phyloP scores from a whole-genome alignment of 2,888 invertebrate genomes.

The Boloria selene region DNA sequence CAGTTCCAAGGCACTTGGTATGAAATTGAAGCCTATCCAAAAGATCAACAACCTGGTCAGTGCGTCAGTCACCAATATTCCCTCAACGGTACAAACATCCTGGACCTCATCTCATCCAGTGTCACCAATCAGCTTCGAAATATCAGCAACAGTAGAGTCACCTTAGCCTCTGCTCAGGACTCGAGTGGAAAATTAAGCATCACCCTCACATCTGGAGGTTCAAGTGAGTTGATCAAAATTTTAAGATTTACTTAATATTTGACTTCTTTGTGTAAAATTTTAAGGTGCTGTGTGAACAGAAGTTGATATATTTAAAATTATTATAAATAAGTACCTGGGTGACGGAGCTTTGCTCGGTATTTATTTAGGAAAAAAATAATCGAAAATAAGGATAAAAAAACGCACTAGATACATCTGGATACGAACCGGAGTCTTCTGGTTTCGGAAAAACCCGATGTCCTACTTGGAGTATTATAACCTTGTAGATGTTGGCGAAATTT shows the following conservation, averaged over 20 bases:
- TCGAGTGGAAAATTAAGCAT: slow-evolving; percentile 55
- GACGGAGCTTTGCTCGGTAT: too few relatives aligned
- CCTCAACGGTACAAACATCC: slow-evolving; percentile 37
- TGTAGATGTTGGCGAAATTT: too few relatives aligned
- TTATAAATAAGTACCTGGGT: too few relatives aligned
- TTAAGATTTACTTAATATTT: neutral
- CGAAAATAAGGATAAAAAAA: too few relatives aligned
- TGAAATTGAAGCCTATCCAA: slow-evolving; percentile 57
- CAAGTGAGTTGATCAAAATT: slow-evolving; percentile 44
- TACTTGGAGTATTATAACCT: too few relatives aligned
- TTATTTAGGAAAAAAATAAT: too few relatives aligned
- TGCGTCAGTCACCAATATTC: slow-evolving; percentile 58
- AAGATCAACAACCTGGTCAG: slow-evolving; percentile 54
- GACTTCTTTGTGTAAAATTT: too few relatives aligned
- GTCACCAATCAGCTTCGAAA: slow-evolving; percentile 50
- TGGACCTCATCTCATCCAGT: slow-evolving; percentile 51
- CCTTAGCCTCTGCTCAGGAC: slow-evolving; percentile 46
- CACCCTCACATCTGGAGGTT: slow-evolving; percentile 39
- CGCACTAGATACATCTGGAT: too few relatives aligned
- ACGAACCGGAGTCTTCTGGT: too few relatives aligned
- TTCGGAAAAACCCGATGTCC: too few relatives aligned
- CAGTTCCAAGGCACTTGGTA: slow-evolving; percentile 59
- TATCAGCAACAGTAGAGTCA: slow-evolving; percentile 46
- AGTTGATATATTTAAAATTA: too few relatives aligned
- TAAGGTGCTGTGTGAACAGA: too few relatives aligned